Conservation (phyloP, 2,113 vertebrate species). For the Forbesichthys agassizii region DNA sequence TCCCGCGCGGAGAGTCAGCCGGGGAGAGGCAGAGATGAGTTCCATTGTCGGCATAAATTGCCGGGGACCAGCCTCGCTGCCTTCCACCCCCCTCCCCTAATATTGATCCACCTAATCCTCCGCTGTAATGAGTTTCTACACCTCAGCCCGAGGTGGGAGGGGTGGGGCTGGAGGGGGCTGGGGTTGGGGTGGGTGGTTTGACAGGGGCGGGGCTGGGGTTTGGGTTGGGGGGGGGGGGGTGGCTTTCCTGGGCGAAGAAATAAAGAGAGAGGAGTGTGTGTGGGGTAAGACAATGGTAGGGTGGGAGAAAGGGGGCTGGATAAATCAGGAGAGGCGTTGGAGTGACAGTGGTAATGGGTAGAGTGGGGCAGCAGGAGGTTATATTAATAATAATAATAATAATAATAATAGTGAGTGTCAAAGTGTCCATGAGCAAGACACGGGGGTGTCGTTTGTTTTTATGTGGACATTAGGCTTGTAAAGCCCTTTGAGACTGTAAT, state of each 20-base stretch:
- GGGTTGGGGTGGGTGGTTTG: slow-evolving; percentile 21
- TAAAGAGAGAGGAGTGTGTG: slow-evolving; percentile 21
- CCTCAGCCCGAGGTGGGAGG: slow-evolving; percentile 50
- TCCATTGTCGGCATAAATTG: slow-evolving; percentile 75
- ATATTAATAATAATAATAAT: no score
- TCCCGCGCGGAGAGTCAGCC: slow-evolving; percentile 24
- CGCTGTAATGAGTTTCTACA: slow-evolving; percentile 72
- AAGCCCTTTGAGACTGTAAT: no score
- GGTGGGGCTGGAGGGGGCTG: slow-evolving; percentile 32
- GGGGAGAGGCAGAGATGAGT: slow-evolving; percentile 60
- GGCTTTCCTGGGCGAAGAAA: slow-evolving; percentile 15
- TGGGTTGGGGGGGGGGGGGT: slow-evolving; percentile 21
- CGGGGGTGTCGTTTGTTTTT: no score
- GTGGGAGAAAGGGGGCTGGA: not conserved
- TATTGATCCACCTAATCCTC: slow-evolving; percentile 74
- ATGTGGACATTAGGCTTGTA: no score
- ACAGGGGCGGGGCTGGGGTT: slow-evolving; percentile 31
- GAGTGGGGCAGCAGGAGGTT: no score
- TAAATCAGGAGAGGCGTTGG: no score
- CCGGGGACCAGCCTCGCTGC: slow-evolving; percentile 55
- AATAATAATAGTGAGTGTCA: no score
- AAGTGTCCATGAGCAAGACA: no score
- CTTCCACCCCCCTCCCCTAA: slow-evolving; percentile 44
- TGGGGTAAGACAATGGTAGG: slow-evolving; percentile 3
- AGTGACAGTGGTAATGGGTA: no score